Base-by-base conservation (phyloP, 2,797 vertebrate species). In the Bufotes viridis region DNA sequence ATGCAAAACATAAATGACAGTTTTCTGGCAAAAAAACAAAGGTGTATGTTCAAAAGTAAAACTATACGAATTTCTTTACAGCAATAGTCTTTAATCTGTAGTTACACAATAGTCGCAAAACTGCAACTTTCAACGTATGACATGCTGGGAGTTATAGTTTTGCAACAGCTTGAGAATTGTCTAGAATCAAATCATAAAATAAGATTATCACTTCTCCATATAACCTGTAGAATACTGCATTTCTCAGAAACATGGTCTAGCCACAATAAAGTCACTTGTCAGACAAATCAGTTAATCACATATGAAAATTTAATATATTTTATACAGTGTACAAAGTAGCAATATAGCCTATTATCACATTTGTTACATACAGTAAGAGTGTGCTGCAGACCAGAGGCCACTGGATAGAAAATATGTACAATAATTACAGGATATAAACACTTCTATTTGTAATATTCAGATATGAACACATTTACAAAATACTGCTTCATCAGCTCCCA, bases 241-340 rank as follows among this genome's bases (percentile, higher is more conserved):
- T 22, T 22, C 60, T 22, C 61, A 65, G 61, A 75, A 2, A 51
- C 17, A 75, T 2, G 18, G 15, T 0, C n/a, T 18, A 5, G n/a
- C 8, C 22, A 24, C 13, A 75, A 75, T 20, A 84, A 84, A 60
- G 15, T n/a, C 67, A 84, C 69, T 74, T 57, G n/a, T 84, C 82
- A 76, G 29, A 51, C 55, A 84, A 60, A 60, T 11, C 1, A 57
- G 57, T 60, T 63, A 29, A 76, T 84, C 82, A 75, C 34, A 84
- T 60, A 53, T 34, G 22, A 75, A 60, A 84, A 61, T 84, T 84
- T 84, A 84, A 61, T 84, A 26, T 15, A 15, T 60, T 84, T 72
- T 84, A 63, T 24, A 84, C 55, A 84, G 82, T 57, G 76, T 84
- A 84, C 82, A 84, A 84, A 84, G 70, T 57, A 84, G n/a, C 49